Evolutionary conservation across 2,888 invertebrate genomes (phyloP).

Genomic region (Zootermopsis nevadensis): DNA sequence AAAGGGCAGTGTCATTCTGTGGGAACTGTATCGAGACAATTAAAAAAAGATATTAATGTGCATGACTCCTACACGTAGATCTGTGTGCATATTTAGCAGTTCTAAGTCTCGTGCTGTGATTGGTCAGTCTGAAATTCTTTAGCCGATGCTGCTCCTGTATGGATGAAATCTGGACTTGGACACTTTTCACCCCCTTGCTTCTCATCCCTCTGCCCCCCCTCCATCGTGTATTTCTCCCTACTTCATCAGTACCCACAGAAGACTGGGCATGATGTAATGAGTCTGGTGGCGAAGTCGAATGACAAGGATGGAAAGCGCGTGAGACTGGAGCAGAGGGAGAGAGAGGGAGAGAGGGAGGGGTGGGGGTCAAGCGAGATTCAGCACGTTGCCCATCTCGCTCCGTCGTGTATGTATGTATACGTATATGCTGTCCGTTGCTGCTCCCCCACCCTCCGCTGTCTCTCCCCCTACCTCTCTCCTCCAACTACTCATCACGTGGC

Average conservation of each 20-base stretch:
- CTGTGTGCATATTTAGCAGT: background rate
- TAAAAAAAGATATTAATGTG: background rate
- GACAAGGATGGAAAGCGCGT: conserved; percentile 31
- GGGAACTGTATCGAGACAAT: background rate
- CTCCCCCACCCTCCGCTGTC: conserved; percentile 38
- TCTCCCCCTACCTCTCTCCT: conserved; percentile 41
- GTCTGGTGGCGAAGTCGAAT: conserved; percentile 17
- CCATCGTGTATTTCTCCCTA: conserved; percentile 14
- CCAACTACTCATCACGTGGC: conserved; percentile 50
- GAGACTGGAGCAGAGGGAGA: conserved; percentile 26
- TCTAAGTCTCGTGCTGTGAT: background rate
- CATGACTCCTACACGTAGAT: background rate
- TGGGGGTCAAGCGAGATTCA: conserved; percentile 19
- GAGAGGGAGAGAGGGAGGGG: no score
- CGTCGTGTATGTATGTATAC: background rate
- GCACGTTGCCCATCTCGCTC: conserved; percentile 1
- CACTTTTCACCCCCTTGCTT: conserved; percentile 37
- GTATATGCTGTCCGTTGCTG: conserved; percentile 24
- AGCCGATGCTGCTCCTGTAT: background rate
- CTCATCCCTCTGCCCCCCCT: conserved; percentile 31
- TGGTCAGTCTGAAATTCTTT: conserved; percentile 19
- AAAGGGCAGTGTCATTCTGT: background rate
- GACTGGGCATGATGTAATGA: conserved; percentile 11
- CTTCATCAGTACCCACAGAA: background rate
- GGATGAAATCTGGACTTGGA: background rate